Evolutionary conservation across 2,113 vertebrate species (phyloP).

Genomic region (Toxotes jaculatrix): DNA sequence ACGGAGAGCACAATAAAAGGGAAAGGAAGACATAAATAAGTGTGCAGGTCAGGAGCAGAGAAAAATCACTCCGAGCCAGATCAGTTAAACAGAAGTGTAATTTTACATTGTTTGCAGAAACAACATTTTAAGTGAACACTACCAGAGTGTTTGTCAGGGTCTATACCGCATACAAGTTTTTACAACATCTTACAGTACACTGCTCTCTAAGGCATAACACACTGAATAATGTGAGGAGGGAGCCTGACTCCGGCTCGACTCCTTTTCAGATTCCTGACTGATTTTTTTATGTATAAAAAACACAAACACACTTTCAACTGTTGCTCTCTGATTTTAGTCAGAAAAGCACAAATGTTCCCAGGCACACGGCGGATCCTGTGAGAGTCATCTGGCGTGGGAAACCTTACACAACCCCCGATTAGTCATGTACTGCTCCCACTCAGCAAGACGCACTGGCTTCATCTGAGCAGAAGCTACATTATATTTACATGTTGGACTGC

Average conservation of each 20-base stretch:
- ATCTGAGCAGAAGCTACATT: constrained; percentile 30
- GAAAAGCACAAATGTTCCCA: constrained; percentile 54
- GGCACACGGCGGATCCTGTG: constrained; percentile 53
- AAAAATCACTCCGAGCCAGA: background rate
- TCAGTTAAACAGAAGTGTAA: constrained; percentile 13
- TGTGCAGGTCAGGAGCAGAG: background rate
- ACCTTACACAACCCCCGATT: constrained; percentile 68
- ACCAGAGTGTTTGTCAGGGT: background rate
- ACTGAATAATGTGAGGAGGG: background rate
- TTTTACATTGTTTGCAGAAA: background rate
- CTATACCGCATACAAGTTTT: background rate
- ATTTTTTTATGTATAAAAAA: constrained; percentile 1
- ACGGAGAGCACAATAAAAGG: constrained; percentile 30
- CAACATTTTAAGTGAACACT: background rate
- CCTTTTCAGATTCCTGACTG: background rate
- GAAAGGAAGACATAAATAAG: constrained; percentile 40
- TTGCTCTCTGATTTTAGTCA: constrained; percentile 27
- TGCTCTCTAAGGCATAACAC: too few relatives aligned
- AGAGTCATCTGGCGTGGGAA: constrained; percentile 71
- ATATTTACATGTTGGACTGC: constrained; percentile 8
- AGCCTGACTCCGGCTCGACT: background rate
- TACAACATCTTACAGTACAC: background rate
- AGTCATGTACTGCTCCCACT: constrained; percentile 71
- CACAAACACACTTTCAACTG: constrained; percentile 16
- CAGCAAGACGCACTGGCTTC: constrained; percentile 39